Evolutionary conservation across 2,113 vertebrate genomes (phyloP).

Genomic region (Turdus rufiventris): DNA sequence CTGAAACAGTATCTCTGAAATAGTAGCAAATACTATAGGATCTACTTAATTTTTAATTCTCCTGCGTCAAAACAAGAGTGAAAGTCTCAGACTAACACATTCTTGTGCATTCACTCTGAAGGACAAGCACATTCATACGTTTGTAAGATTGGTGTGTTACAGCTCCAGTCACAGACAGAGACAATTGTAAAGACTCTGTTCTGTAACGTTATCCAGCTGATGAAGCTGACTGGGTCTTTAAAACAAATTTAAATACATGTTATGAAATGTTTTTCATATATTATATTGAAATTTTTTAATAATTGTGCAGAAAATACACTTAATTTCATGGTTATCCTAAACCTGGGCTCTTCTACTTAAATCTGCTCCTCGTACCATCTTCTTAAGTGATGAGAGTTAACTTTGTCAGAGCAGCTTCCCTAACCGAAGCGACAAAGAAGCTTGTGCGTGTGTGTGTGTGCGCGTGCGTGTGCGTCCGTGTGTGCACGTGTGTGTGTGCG

Average conservation of each 20-base stretch:
- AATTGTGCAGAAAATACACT: neutral
- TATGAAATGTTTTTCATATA: neutral
- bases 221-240: neutral
- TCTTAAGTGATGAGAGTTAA: neutral
- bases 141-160: neutral
- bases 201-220: conserved; percentile 16
- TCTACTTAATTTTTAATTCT: conserved; percentile 37
- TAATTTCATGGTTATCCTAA: neutral
- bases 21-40: conserved; percentile 1
- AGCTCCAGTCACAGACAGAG: conserved; percentile 29
- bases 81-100: conserved; percentile 12
- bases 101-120: conserved; percentile 67
- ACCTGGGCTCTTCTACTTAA: neutral
- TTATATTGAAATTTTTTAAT: neutral
- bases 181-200: conserved; percentile 6
- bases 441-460: neutral
- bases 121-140: conserved; percentile 67
- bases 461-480: accelerated
- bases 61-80: conserved; percentile 13
- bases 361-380: neutral
- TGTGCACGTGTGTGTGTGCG: neutral
- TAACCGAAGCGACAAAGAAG: neutral
- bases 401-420: neutral
- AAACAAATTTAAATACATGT: neutral
- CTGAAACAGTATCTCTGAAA: neutral